Conservation (phyloP, 2,113 vertebrate genomes). For the Anguilla rostrata region DNA sequence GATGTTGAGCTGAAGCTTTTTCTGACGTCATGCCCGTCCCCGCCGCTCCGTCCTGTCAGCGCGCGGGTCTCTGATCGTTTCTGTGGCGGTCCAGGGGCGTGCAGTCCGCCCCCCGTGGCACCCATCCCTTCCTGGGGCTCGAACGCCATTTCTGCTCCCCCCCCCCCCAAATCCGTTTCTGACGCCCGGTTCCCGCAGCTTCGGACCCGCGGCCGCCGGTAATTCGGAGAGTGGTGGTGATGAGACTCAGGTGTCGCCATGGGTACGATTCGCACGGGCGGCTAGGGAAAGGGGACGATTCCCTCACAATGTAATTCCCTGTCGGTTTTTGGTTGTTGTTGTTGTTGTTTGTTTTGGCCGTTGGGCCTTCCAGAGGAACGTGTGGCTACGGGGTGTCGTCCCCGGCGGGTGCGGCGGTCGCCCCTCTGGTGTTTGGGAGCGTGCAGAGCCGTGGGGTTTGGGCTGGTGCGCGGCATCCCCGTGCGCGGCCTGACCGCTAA, state of each 20-base stretch:
- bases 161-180: neutral
- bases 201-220: too few relatives aligned
- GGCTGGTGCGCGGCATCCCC: neutral
- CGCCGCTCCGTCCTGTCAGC: neutral
- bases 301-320: constrained; percentile 50
- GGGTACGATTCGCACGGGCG: constrained; percentile 39
- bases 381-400: neutral
- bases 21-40: neutral
- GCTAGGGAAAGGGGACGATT: constrained; percentile 39
- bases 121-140: neutral
- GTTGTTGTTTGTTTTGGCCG: neutral
- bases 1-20: neutral
- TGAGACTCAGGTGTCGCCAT: constrained; percentile 27
- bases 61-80: too few relatives aligned
- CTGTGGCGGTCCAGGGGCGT: neutral
- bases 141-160: neutral
- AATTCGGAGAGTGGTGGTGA: neutral
- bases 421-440: neutral
- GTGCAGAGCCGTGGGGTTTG: neutral
- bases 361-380: neutral
- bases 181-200: neutral
- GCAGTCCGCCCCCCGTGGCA: neutral
- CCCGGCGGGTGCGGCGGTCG: neutral
- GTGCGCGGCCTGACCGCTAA: neutral
- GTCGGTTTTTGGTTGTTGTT: neutral